These are phyloP conservation scores for Unio delphinus DNA, from an alignment of 2,888 invertebrate genomes.

Conservation along the genomic window DNA sequence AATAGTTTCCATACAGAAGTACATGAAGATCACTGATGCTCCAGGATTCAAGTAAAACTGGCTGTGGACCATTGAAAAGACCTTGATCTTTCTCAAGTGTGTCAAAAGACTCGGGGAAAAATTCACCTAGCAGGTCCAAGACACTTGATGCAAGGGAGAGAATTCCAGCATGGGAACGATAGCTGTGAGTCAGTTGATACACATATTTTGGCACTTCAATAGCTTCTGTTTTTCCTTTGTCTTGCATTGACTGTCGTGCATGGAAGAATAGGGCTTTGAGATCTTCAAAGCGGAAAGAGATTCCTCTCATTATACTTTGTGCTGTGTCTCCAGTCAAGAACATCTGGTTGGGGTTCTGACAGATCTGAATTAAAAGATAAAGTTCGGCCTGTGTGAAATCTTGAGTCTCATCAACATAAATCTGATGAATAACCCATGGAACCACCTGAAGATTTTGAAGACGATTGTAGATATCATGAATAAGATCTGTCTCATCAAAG, in stretches of 20 bases:
- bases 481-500: slow-evolving; percentile 38
- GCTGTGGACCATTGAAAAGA: slow-evolving; percentile 47
- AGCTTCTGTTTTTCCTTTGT: slow-evolving; percentile 35
- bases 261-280: slow-evolving; percentile 58
- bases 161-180: slow-evolving; percentile 37
- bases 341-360: slow-evolving; percentile 55
- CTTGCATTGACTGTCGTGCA: slow-evolving; percentile 45
- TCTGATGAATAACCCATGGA: slow-evolving; percentile 37
- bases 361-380: slow-evolving; percentile 41
- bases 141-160: slow-evolving; percentile 30
- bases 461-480: slow-evolving; percentile 24
- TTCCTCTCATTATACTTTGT: slow-evolving; percentile 65
- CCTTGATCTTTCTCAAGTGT: slow-evolving; percentile 24
- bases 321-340: slow-evolving; percentile 63
- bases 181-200: slow-evolving; percentile 25
- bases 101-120: slow-evolving; percentile 41
- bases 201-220: slow-evolving; percentile 12
- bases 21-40: no score
- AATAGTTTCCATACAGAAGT: no score
- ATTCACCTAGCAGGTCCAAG: slow-evolving; percentile 20
- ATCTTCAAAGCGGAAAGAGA: slow-evolving; percentile 63
- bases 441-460: slow-evolving; percentile 1
- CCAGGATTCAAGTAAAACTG: slow-evolving; percentile 46
- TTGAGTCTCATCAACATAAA: slow-evolving; percentile 60
- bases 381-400: slow-evolving; percentile 62